These are phyloP conservation scores for Neogobius melanostomus DNA, from an alignment of 2,113 vertebrate genomes.

Conservation along the genomic window DNA sequence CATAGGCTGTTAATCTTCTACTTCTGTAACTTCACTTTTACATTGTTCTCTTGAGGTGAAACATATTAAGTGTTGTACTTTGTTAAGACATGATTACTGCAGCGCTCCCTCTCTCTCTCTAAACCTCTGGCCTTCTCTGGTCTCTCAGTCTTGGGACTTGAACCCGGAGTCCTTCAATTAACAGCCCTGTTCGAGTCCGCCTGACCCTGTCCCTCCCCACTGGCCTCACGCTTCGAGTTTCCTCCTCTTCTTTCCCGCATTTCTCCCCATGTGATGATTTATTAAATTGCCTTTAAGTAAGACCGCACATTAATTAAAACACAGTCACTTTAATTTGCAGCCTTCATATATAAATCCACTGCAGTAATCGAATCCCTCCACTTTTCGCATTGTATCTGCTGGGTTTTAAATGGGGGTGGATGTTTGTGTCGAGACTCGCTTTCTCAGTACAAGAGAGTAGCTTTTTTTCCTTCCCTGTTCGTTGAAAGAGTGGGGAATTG, in stretches of 20 bases:
- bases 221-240: constrained; percentile 45
- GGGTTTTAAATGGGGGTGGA: constrained; percentile 48
- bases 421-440: constrained; percentile 44
- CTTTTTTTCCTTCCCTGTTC: constrained; percentile 58
- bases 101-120: constrained; percentile 11
- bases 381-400: constrained; percentile 57
- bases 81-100: background rate
- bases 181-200: constrained; percentile 36
- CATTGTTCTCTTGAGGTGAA: background rate
- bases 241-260: constrained; percentile 40
- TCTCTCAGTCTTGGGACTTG: constrained; percentile 60
- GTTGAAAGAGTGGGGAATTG: constrained; percentile 73
- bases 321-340: constrained; percentile 75
- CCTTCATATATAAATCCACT: constrained; percentile 67
- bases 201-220: constrained; percentile 41
- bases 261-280: constrained; percentile 65
- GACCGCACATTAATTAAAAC: constrained; percentile 80
- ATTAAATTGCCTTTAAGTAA: constrained; percentile 80
- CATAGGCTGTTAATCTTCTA: too few species aligned
- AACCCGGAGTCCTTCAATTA: constrained; percentile 73
- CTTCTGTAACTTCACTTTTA: background rate
- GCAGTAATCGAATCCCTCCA: constrained; percentile 73
- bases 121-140: background rate
- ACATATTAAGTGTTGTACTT: background rate
- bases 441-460: constrained; percentile 36